phyloP scores from a whole-genome alignment of 2,797 vertebrate species.

The Karalla daura region DNA sequence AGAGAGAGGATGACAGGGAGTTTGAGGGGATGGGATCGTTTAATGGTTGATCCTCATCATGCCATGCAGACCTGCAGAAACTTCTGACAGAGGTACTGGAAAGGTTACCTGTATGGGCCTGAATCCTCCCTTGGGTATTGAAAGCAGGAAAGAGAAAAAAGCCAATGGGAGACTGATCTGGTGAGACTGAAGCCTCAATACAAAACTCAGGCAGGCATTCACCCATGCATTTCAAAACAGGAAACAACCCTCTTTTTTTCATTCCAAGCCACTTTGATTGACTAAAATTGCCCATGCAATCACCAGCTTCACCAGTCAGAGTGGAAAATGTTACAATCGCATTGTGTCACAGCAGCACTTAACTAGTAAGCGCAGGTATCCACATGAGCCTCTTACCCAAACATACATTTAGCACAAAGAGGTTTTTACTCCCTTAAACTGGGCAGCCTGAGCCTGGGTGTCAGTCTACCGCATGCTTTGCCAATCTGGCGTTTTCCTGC shows the following conservation, averaged over 20 bases:
- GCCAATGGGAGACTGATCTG: conserved; percentile 90
- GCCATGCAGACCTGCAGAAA: conserved; percentile 82
- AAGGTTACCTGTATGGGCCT: conserved; percentile 92
- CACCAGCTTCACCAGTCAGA: too few relatives aligned
- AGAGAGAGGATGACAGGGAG: conserved; percentile 17
- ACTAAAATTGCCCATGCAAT: neutral
- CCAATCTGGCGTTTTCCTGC: conserved; percentile 23
- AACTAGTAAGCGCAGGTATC: conserved; percentile 1
- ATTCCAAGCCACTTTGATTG: conserved; percentile 4
- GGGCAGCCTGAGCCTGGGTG: conserved; percentile 9
- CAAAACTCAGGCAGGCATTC: conserved; percentile 38
- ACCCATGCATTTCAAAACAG: conserved; percentile 37
- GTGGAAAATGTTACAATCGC: conserved; percentile 11
- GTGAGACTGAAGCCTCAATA: conserved; percentile 60
- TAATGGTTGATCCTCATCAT: conserved; percentile 68
- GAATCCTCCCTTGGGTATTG: conserved; percentile 99
- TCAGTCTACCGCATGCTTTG: conserved; percentile 11
- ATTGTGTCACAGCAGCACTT: conserved; percentile 20
- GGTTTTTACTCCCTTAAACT: conserved; percentile 10
- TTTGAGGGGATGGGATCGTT: conserved; percentile 44
- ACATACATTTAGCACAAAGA: conserved; percentile 1
- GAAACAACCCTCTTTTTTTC: conserved; percentile 21
- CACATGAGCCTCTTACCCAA: conserved; percentile 10
- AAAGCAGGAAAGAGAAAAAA: conserved; percentile 97
- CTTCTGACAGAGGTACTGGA: conserved; percentile 53